Evolutionary conservation across 1,140 invertebrate species (phyloP).

Genomic region (Sinella curviseta): DNA sequence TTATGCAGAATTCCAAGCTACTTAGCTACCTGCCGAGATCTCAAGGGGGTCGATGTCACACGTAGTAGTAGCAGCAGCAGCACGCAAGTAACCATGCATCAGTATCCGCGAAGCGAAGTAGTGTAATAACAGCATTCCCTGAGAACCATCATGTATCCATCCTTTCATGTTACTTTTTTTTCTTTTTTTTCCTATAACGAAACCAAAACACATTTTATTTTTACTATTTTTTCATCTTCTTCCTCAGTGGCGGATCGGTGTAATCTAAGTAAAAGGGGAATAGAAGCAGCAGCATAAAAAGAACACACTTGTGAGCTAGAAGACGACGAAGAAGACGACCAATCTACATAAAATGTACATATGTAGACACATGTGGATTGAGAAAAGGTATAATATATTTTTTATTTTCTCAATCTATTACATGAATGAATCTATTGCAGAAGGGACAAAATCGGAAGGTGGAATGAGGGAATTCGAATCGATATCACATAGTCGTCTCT

Average conservation of each 20-base stretch:
- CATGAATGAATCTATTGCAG: neutral
- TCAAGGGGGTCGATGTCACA: conserved; percentile 47
- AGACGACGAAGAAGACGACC: neutral
- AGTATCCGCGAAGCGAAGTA: neutral
- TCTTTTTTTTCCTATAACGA: neutral
- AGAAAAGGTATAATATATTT: neutral
- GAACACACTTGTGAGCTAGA: no score
- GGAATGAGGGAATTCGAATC: neutral
- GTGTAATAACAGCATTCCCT: conserved; percentile 3
- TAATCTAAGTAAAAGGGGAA: neutral
- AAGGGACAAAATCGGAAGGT: neutral
- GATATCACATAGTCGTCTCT: neutral
- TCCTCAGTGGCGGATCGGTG: neutral
- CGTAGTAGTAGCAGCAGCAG: conserved; percentile 28
- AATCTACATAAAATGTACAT: conserved; percentile 22
- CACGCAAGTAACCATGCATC: neutral
- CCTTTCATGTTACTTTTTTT: neutral
- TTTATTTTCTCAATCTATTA: neutral
- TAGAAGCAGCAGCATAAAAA: neutral
- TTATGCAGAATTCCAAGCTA: conserved; percentile 46
- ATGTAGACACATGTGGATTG: conserved; percentile 22
- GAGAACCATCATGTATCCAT: conserved; percentile 12
- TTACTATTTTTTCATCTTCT: neutral
- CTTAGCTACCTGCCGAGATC: conserved; percentile 42
- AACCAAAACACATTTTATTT: neutral